Conservation (phyloP, 2,888 invertebrate genomes). For the Apotomis capreana region DNA sequence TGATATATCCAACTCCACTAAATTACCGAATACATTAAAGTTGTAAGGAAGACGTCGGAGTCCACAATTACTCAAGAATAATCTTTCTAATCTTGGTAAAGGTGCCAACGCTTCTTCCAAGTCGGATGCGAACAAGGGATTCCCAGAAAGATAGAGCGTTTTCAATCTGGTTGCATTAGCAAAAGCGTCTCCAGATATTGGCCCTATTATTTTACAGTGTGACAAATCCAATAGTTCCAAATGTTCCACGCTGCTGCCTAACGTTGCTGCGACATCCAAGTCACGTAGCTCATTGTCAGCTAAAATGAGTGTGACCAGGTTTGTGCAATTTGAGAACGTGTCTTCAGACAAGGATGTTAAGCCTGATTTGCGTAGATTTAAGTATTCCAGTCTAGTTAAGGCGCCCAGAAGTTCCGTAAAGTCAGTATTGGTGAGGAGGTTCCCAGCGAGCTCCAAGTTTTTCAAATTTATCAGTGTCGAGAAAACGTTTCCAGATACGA, state of each 20-base stretch:
- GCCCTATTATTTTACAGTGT: slow-evolving; percentile 86
- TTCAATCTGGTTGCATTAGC: slow-evolving; percentile 86
- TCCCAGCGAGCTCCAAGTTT: slow-evolving; percentile 85
- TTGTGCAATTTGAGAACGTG: slow-evolving; percentile 85
- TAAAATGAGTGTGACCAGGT: slow-evolving; percentile 85
- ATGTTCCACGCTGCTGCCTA: slow-evolving; percentile 85
- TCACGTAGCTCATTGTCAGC: slow-evolving; percentile 86
- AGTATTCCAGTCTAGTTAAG: slow-evolving; percentile 84
- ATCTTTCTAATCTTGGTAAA: slow-evolving; percentile 85
- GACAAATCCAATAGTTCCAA: slow-evolving; percentile 87
- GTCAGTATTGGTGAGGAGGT: slow-evolving; percentile 80
- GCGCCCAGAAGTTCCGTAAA: slow-evolving; percentile 86
- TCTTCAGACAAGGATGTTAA: slow-evolving; percentile 85
- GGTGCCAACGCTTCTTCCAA: slow-evolving; percentile 86
- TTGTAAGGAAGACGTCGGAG: slow-evolving; percentile 86
- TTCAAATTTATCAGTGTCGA: slow-evolving; percentile 84
- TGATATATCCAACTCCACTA: slow-evolving; percentile 87
- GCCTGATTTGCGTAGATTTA: slow-evolving; percentile 85
- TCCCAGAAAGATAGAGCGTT: slow-evolving; percentile 86
- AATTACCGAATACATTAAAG: slow-evolving; percentile 85
- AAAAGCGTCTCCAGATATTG: slow-evolving; percentile 87
- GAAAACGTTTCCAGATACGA: slow-evolving; percentile 83
- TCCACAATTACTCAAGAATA: slow-evolving; percentile 87
- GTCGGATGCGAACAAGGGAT: slow-evolving; percentile 87
- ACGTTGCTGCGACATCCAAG: slow-evolving; percentile 85